These are phyloP conservation scores for Dugesia japonica DNA, from an alignment of 2,888 invertebrate genomes.

Conservation along the genomic window DNA sequence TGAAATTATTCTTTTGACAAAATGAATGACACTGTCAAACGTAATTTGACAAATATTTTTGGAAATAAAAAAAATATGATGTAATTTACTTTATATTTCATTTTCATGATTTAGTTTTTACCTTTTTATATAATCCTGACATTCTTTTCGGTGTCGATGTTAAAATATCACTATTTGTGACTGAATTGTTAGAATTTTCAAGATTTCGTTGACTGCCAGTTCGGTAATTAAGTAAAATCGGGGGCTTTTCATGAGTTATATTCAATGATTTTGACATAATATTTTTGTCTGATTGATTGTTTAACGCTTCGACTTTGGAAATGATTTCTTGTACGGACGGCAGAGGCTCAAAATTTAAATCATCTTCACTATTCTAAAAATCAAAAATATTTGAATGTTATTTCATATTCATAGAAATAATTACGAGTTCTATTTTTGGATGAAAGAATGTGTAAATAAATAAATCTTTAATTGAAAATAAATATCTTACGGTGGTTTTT, in stretches of 20 bases:
- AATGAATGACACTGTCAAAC: too few relatives aligned
- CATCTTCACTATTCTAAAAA: neutral
- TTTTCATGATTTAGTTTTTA: neutral
- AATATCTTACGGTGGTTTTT: too few relatives aligned
- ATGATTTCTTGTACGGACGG: neutral
- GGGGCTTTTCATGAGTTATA: neutral
- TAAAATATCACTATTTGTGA: neutral
- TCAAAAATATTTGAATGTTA: too few relatives aligned
- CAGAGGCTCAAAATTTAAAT: neutral
- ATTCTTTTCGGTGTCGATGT: neutral
- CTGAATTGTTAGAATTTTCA: neutral
- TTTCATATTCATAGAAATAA: too few relatives aligned
- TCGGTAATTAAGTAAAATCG: neutral
- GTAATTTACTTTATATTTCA: too few relatives aligned
- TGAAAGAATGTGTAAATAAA: too few relatives aligned
- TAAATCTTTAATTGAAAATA: too few relatives aligned
- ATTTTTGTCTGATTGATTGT: neutral
- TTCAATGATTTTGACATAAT: slow-evolving; percentile 1
- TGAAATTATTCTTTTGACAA: too few relatives aligned
- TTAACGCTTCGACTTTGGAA: neutral
- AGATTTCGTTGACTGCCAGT: neutral
- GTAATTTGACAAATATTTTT: too few relatives aligned
- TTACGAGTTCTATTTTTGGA: too few relatives aligned
- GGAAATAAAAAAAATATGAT: too few relatives aligned
- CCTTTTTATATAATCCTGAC: slow-evolving; percentile 3